Evolutionary conservation across 2,113 vertebrate genomes (phyloP), one percentile per base, ranked within the genome.

Genomic region (Poecile atricapillus): DNA sequence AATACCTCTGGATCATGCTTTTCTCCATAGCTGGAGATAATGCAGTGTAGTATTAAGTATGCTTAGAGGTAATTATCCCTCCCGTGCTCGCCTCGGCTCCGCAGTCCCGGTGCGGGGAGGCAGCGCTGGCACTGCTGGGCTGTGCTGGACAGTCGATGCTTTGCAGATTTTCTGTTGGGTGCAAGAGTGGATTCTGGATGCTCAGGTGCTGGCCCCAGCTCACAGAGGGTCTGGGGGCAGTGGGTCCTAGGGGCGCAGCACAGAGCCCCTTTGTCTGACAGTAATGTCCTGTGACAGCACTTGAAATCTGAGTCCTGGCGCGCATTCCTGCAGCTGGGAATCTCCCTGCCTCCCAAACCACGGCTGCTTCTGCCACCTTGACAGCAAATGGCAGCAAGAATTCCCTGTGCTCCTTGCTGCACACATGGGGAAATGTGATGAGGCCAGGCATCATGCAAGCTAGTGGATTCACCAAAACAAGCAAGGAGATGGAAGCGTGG

Each of bases 21-120:
- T 94, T 95, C 97, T 97, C 97, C 93, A 7, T 96, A 97, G 97
- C 97, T 95, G 44, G 97, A 85, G 97, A 97, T 97, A 98, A 97
- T 89, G 97, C 93, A 86, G 95, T 96, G 82, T 75, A 85, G 96
- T 96, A 96, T 97, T 97, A 97, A 98, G 97, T 97, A 97, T 22
- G 92, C 96, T 97, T 97, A 97, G 97, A 96, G 95, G 95, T 97
- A 97, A 97, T 98, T 97, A 97, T 98, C 96, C 90, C 94, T 95
- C 97, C 97, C 25, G 60, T 88, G 95, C 97, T 97, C 56, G 59
- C 95, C 96, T 92, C 49, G 4, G 63, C 43, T 20, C 17, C n/a
- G 0, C 8, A 2, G 49, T n/a, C 82, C 86, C 2, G 1, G 47
- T 13, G 20, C 37, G 64, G 77, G 69, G 78, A 93, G 73, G 91